These are phyloP conservation scores for Xerus rutilus DNA, from an alignment of 2,797 vertebrate genomes.

Conservation along the genomic window DNA sequence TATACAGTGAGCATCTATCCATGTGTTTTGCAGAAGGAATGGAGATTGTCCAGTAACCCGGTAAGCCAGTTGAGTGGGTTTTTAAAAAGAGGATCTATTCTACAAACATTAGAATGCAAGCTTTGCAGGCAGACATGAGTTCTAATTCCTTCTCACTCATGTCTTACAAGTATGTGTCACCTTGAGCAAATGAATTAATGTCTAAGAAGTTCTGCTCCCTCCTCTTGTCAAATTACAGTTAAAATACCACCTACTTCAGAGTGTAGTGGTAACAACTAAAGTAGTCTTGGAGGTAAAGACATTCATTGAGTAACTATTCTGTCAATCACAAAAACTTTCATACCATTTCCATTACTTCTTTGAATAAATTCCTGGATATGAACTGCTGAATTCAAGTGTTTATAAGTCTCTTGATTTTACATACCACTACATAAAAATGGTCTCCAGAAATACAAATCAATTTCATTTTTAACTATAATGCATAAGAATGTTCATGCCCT, in stretches of 20 bases:
- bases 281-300: not conserved
- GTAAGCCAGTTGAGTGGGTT: not conserved
- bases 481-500: not conserved
- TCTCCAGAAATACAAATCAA: not conserved
- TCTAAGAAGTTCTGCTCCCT: not conserved
- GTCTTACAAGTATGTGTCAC: conserved; percentile 9
- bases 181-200: conserved; percentile 28
- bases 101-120: not conserved
- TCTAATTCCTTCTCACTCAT: not conserved
- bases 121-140: not conserved
- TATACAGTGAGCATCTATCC: not conserved
- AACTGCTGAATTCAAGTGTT: conserved; percentile 5
- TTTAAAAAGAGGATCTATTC: conserved; percentile 19
- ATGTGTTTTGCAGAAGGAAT: not conserved
- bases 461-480: not conserved
- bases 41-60: not conserved
- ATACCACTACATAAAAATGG: not conserved
- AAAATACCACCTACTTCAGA: not conserved
- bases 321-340: conserved; percentile 10
- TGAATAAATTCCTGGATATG: conserved; percentile 18
- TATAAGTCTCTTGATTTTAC: conserved; percentile 29
- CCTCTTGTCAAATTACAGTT: not conserved
- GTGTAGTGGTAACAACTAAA: not conserved
- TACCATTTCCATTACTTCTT: not conserved
- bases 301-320: not conserved